Base-by-base conservation (phyloP, 1,140 invertebrate species). In the Pogonomyrmex barbatus region DNA sequence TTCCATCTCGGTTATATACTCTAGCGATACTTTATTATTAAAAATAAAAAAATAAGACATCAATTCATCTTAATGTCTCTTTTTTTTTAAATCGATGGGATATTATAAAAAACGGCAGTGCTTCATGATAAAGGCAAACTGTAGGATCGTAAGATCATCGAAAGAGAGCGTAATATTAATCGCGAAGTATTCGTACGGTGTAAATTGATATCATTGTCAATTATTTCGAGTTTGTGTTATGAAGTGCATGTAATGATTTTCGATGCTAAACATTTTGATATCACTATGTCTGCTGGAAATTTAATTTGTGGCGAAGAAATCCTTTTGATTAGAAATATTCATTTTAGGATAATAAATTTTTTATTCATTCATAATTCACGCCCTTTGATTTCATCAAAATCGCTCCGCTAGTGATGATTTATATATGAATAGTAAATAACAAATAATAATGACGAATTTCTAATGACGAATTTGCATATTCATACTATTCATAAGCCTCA, bases 151-250 rank as follows among this genome's bases (percentile, higher is more conserved):
- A 81, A 70, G 52, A 81, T 81, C 65, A 56, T 54, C 30, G 39
- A 79, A 67, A 81, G 78, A 81, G 78, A 81, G 78, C 78, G 14
- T 45, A 68, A 45, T 45, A 70, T 70, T 70, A 81, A 81, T 70
- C 24, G 24, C 45, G 65, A 65, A 36, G 42, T 56, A 24, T 70
- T 47, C 14, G 24, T 56, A 58, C 24, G 24, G 24, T 24, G 24
- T 24, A 17, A 81, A 70, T 24, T 6, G n/a, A 10, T 70, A 6
- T 17, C 30, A 81, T 68, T 81, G 42, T 68, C 36, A 12, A 68
- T 67, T 79, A 52, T 24, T 68, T 79, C 17, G 39, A 39, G 33
- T 67, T 56, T 81, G 50, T 39, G 24, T 24, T 54, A 54, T 42
- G 6, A 68, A 68, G 54, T 79, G 9, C 3, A 62, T n/a, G 2